A percentile compares a stretch with the other conserved stretches of the same genome.
Conservation (phyloP, 1,140 invertebrate species). For the Trichonephila clavata region DNA sequence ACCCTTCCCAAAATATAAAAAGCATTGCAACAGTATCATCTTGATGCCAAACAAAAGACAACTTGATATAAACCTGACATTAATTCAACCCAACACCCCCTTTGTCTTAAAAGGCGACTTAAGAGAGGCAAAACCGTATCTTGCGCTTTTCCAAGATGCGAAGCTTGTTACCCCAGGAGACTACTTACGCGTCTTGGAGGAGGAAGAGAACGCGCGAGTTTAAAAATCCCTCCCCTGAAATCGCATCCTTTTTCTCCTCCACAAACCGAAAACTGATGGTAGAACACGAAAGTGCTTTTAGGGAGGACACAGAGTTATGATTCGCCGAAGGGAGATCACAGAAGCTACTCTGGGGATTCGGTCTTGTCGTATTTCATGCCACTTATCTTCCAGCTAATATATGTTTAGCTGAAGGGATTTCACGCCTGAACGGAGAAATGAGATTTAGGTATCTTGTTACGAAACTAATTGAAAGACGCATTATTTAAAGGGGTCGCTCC, state of each 20-base stretch:
- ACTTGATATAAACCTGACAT: too few relatives aligned
- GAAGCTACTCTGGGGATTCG: conserved; percentile 7
- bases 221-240: neutral
- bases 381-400: conserved; percentile 49
- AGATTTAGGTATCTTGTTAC: conserved; percentile 24
- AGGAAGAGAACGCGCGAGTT: neutral
- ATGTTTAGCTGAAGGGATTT: conserved; percentile 40
- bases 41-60: too few relatives aligned
- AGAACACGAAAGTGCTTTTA: conserved; percentile 49
- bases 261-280: conserved; percentile 47
- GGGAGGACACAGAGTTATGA: conserved; percentile 53
- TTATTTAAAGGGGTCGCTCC: neutral
- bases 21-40: neutral
- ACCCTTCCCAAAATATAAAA: too few relatives aligned
- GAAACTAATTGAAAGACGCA: conserved; percentile 14
- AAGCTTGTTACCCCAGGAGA: neutral
- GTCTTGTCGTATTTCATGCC: conserved; percentile 50
- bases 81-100: too few relatives aligned
- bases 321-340: conserved; percentile 30
- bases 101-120: neutral
- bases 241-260: neutral
- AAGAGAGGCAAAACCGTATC: neutral
- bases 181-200: neutral
- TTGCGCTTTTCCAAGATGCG: neutral
- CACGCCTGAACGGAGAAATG: neutral